Percentiles rank a stretch among this genome's conserved stretches.
Evolutionary conservation across 2,113 vertebrate genomes (phyloP).

Genomic region (Oreochromis niloticus): DNA sequence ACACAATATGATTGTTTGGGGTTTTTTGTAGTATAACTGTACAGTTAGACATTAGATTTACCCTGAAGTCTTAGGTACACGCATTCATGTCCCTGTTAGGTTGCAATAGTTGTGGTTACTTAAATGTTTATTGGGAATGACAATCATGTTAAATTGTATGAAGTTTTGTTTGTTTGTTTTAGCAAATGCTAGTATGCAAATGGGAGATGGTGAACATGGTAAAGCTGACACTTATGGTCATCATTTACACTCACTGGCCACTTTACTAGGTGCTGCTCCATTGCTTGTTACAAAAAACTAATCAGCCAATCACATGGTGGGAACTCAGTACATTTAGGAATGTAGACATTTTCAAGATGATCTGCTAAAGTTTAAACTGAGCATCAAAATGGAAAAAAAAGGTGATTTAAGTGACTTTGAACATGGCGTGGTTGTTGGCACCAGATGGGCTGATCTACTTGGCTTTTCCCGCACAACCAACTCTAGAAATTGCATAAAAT

Average conservation of each 20-base stretch:
- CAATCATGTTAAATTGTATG: fast-evolving
- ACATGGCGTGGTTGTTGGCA: neutral
- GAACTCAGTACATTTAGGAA: neutral
- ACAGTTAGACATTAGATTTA: fast-evolving
- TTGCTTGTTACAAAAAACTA: fast-evolving
- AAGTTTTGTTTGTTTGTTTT: fast-evolving
- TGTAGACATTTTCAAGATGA: fast-evolving
- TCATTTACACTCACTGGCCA: neutral
- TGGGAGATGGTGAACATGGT: neutral
- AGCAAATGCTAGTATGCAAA: fast-evolving
- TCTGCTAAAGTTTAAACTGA: neutral
- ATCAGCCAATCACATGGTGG: neutral
- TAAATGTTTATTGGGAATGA: neutral
- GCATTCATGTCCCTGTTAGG: neutral
- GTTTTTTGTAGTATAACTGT: neutral
- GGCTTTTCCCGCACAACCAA: neutral
- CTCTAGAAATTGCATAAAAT: neutral
- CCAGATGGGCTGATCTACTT: neutral
- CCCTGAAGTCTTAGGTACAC: neutral
- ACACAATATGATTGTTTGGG: neutral
- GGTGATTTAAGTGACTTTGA: neutral
- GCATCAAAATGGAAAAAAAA: neutral
- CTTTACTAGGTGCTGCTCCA: neutral
- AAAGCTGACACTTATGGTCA: neutral
- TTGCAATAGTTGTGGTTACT: neutral